phyloP scores from a whole-genome alignment of 2,888 invertebrate species.

The Ferdinandea cuprea region DNA sequence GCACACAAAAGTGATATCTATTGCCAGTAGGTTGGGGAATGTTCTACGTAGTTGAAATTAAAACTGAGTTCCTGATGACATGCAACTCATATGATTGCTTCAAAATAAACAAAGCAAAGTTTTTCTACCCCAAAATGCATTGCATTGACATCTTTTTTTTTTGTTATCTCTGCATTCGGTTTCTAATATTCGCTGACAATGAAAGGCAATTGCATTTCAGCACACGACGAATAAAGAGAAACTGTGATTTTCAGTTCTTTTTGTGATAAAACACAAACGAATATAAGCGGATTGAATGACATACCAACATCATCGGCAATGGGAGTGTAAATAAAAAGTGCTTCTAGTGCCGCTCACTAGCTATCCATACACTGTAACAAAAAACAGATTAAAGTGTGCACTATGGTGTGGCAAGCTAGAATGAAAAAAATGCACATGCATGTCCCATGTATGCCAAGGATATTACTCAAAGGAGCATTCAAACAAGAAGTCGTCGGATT shows the following conservation, averaged over 20 bases:
- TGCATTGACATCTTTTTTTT: no score
- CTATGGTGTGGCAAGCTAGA: constrained; percentile 3
- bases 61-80: no score
- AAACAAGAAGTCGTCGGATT: constrained; percentile 10
- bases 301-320: no score
- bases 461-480: constrained; percentile 28
- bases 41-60: no score
- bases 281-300: constrained; percentile 33
- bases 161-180: no score
- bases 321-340: constrained; percentile 22
- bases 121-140: no score
- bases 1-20: not conserved
- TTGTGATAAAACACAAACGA: constrained; percentile 22
- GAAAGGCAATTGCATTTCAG: not conserved
- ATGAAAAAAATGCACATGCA: constrained; percentile 26
- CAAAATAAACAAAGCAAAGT: no score
- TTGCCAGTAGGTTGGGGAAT: constrained; percentile 16
- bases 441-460: constrained; percentile 48
- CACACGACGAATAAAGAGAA: not conserved
- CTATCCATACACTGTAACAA: constrained; percentile 15
- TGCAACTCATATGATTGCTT: no score
- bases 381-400: constrained; percentile 53
- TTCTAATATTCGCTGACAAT: constrained; percentile 16
- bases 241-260: not conserved
- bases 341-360: not conserved